Evolutionary conservation across 2,888 invertebrate genomes (phyloP), one percentile per base, ranked within the genome.

Genomic region (Troglohyphantes excavatus): DNA sequence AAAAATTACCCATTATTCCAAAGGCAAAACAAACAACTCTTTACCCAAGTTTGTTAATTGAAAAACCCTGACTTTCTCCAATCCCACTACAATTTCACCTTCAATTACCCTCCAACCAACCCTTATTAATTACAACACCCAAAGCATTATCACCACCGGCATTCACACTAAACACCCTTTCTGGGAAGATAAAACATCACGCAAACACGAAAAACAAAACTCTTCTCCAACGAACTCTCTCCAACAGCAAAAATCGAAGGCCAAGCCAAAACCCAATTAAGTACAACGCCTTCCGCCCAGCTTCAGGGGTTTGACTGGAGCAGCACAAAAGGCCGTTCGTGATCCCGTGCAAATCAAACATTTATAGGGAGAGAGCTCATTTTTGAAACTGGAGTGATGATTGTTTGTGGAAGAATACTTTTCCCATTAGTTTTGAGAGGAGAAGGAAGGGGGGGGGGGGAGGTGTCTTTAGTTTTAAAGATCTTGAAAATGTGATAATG

Each of bases 281-380:
- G 82, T 53, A 5, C 76, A 59, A 29, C 59, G 73, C 82, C 82
- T 76, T 27, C 53, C 13, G 67, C 17, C 88, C 73, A 75, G 46
- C 59, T 73, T 79, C 70, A 23, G 63, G 43, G 23, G 29, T 70
- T 86, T 88, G 81, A 89, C 70, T 82, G 33, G 46, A 21, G 19
- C 9, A 33, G 3, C 75, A 89, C 75, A 82, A 89, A 82, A 70
- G 87, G 61, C 21, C 33, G 29, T 63, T 39, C 73, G 75, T 88
- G 81, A 82, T 89, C 75, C 21, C 75, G 70, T 78, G 68, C 85
- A 86, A 33, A 78, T 76, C 82, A 76, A 89, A 82, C 88, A 83
- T 89, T 89, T 86, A 86, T 73, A 21, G 59, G 23, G 61, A 39
- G 61, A 43, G 68, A 59, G 59, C 23, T 67, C 67, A 53, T 82